Evolutionary conservation across 2,888 invertebrate species (phyloP), one percentile per base, ranked within the genome.

Genomic region (Caenorhabditis virilis): DNA sequence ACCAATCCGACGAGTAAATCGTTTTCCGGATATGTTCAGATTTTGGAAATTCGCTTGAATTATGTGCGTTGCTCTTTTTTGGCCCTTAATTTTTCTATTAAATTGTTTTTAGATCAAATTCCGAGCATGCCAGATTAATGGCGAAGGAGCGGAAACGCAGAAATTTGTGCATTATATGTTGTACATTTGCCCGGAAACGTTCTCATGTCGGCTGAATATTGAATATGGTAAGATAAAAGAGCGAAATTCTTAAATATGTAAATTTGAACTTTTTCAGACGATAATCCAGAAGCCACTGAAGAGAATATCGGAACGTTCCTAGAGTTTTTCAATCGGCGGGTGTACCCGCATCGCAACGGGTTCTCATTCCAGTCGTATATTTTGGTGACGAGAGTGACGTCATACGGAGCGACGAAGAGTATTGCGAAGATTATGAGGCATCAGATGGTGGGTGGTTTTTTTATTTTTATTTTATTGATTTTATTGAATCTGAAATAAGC

Each of bases 341-440:
- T 59, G 16, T 56, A 45, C 52, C 48, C 35, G 7, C 56, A 49
- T 18, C 43, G 61, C 1, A 56, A 67, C 33, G 62, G 59, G 38
- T 55, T 53, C 36, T 49, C 62, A 16, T 52, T 68, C 35, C 60
- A 59, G 26, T 47, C 68, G 11, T 69, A 54, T 41, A 38, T 64
- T 38, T 25, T 49, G n/a, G 36, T 69, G 45, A 60, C 54, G 20
- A 54, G 72, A 23, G 27, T 69, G 41, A 65, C 70, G 11, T 42
- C 65, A 13, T 50, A 58, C 47, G 54, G 62, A 13, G 69, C 72
- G 20, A 63, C 74, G 4, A 26, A 51, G 2, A 64, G 72, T 18
- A 58, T 78, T n/a, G 70, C 76, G 4, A 64, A 63, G 16, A 15
- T 78, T 22, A 77, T 78, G 78, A 57, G 38, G 25, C 30, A 56